A percentile compares a stretch with the other conserved stretches of the same genome.
Conservation (phyloP, 2,113 vertebrate genomes). For the Alethe diademata region DNA sequence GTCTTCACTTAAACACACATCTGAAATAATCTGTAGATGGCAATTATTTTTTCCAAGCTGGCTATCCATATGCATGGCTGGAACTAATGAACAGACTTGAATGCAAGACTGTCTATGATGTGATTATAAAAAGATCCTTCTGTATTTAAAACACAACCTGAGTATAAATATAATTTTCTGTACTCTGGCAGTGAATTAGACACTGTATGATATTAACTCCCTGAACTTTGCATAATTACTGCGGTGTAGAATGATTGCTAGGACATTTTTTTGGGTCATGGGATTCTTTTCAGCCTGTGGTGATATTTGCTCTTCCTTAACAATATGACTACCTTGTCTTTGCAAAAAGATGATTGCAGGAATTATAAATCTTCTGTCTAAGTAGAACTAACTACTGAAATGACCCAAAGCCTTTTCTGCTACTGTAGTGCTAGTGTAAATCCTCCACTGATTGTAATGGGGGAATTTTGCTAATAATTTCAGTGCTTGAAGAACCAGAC, state of each 20-base stretch:
- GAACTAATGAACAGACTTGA: slow-evolving; percentile 2
- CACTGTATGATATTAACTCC: not conserved
- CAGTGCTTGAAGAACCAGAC: not conserved
- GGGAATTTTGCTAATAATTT: not conserved
- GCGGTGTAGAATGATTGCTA: not conserved
- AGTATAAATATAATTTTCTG: not conserved
- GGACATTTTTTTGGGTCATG: not conserved
- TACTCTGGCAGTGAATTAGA: not conserved
- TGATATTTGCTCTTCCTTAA: not conserved
- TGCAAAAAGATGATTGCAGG: not conserved
- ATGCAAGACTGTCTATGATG: not conserved
- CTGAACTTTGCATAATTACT: not conserved
- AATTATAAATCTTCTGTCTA: not conserved
- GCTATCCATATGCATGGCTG: not conserved
- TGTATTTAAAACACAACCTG: slow-evolving; percentile 28
- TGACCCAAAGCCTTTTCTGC: not conserved
- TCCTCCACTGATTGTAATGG: not conserved
- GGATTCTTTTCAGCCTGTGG: not conserved
- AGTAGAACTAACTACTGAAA: not conserved
- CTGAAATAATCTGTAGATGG: slow-evolving; percentile 19
- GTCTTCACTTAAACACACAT: not conserved
- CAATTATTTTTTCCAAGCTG: slow-evolving; percentile 29
- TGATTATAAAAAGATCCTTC: not conserved
- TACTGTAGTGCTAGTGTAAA: not conserved
- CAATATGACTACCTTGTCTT: not conserved